Evolutionary conservation across 1,140 invertebrate species (phyloP).

Genomic region (Neuroterus valhalla): DNA sequence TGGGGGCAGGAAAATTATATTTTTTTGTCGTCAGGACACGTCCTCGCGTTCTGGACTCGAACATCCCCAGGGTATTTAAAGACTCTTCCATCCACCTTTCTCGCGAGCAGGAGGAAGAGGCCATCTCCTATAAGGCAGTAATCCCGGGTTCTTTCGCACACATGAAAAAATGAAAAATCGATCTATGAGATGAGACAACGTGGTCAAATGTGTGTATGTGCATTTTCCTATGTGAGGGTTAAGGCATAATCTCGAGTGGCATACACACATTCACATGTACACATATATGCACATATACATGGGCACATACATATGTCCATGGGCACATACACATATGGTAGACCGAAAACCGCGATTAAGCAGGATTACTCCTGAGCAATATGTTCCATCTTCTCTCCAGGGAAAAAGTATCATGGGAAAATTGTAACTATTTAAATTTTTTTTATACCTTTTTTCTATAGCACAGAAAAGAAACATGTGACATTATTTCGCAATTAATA

Average conservation of each 20-base stretch:
- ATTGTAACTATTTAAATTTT: too few species aligned
- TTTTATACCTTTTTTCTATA: too few species aligned
- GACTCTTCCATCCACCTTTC: conserved; percentile 69
- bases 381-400: conserved; percentile 66
- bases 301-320: conserved; percentile 32
- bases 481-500: too few species aligned
- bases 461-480: too few species aligned
- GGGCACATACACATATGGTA: conserved; percentile 42
- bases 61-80: conserved; percentile 74
- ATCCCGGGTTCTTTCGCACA: conserved; percentile 67
- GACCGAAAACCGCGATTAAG: conserved; percentile 73
- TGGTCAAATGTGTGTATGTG: conserved; percentile 2
- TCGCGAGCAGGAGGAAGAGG: conserved; percentile 60
- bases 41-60: conserved; percentile 65
- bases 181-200: conserved; percentile 3
- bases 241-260: conserved; percentile 2
- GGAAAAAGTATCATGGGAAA: too few species aligned
- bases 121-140: conserved; percentile 62
- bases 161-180: conserved; percentile 56
- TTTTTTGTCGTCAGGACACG: conserved; percentile 71
- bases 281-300: conserved; percentile 20
- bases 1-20: conserved; percentile 67
- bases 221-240: too few species aligned
- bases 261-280: conserved; percentile 41
- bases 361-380: conserved; percentile 72